phyloP scores from a whole-genome alignment of 2,797 vertebrate genomes.

The Anas flavirostris region DNA sequence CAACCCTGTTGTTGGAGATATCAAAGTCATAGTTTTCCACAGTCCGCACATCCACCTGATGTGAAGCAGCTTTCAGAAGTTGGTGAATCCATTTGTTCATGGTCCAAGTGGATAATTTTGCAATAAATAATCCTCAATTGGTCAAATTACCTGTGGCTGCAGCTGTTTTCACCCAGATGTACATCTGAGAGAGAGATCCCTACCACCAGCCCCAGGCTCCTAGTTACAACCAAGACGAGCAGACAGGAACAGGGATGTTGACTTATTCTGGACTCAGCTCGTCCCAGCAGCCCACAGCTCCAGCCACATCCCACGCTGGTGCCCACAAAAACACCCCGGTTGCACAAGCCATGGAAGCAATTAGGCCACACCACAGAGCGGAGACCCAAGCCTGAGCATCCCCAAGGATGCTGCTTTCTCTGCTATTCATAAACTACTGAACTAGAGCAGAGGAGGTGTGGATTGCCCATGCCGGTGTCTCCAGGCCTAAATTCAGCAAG shows the following conservation, averaged over 20 bases:
- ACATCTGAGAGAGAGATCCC: not conserved
- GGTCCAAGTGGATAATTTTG: not conserved
- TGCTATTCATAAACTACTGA: not conserved
- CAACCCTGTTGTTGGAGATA: not conserved
- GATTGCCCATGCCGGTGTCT: fast-evolving
- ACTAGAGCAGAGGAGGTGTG: not conserved
- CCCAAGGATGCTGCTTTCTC: not conserved
- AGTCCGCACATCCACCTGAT: not conserved
- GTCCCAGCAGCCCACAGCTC: not conserved
- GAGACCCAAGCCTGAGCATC: not conserved
- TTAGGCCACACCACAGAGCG: fast-evolving
- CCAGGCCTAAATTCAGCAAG: not conserved
- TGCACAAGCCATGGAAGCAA: fast-evolving
- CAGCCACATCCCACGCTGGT: not conserved
- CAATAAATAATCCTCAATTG: not conserved
- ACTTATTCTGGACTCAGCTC: not conserved
- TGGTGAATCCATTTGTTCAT: not conserved
- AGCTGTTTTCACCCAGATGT: not conserved
- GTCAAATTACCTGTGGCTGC: not conserved
- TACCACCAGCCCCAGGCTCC: not conserved
- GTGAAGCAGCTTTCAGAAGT: not conserved
- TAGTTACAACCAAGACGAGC: not conserved
- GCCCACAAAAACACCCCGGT: fast-evolving
- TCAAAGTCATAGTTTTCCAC: not conserved
- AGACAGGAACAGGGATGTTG: not conserved